These are phyloP conservation scores for Platycheirus albimanus DNA, from an alignment of 2,888 invertebrate genomes.

Conservation along the genomic window DNA sequence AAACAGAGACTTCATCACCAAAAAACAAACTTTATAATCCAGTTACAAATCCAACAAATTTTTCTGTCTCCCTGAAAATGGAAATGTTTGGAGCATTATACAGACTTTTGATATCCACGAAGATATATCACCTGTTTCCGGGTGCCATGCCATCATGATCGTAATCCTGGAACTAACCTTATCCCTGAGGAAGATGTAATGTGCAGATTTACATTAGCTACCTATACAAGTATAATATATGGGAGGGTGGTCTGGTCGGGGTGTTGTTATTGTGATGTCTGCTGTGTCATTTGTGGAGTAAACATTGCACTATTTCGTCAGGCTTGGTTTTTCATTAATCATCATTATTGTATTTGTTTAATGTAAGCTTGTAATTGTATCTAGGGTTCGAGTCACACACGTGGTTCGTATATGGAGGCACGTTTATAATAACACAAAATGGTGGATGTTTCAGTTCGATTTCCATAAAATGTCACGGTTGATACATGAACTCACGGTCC, in stretches of 20 bases:
- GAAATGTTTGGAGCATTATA: background rate
- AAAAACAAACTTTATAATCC: conserved; percentile 39
- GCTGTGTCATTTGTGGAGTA: conserved; percentile 14
- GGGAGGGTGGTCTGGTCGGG: background rate
- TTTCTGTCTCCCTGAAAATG: background rate
- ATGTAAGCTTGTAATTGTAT: background rate
- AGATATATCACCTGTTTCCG: conserved; percentile 61
- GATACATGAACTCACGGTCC: conserved; percentile 1
- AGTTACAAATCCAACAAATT: conserved; percentile 31
- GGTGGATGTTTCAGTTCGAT: conserved; percentile 59
- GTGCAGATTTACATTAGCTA: too few relatives aligned
- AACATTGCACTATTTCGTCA: conserved; percentile 51
- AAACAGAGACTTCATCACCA: conserved; percentile 6
- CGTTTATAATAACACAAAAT: conserved; percentile 18
- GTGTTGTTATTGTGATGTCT: too few relatives aligned
- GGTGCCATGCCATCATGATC: conserved; percentile 50
- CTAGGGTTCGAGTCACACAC: conserved; percentile 33
- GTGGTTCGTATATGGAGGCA: conserved; percentile 6
- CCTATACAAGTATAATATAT: too few relatives aligned
- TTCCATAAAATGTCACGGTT: conserved; percentile 50
- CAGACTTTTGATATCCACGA: conserved; percentile 2
- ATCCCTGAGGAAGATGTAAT: conserved; percentile 10
- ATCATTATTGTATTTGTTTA: conserved; percentile 4
- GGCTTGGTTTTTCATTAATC: conserved; percentile 60
- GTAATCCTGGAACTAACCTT: conserved; percentile 29